Percentiles rank a stretch among this genome's conserved stretches.
These are phyloP conservation scores for Nomada fucata DNA, from an alignment of 2,888 invertebrate species.

Conservation along the genomic window DNA sequence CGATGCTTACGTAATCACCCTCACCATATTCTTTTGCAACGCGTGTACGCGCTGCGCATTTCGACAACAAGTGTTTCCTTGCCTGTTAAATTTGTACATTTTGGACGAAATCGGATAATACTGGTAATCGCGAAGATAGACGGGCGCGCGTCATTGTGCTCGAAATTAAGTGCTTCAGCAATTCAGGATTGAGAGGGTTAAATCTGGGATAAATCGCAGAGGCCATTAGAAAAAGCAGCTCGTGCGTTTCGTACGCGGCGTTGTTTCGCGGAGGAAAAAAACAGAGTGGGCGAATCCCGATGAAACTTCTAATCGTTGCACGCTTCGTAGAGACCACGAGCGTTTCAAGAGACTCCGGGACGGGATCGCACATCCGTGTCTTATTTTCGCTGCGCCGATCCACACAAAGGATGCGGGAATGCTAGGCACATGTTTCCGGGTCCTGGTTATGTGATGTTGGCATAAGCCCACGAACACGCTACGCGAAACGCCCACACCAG, in stretches of 20 bases:
- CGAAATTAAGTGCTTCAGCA: background rate
- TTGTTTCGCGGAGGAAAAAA: background rate
- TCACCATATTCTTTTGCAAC: constrained; percentile 10
- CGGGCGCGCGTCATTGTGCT: too few relatives aligned
- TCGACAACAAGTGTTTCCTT: background rate
- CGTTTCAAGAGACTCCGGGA: constrained; percentile 11
- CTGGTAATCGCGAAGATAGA: too few relatives aligned
- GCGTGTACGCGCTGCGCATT: background rate
- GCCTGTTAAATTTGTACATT: too few relatives aligned
- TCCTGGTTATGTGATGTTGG: constrained; percentile 41
- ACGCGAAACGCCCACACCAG: constrained; percentile 74
- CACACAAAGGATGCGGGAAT: constrained; percentile 38
- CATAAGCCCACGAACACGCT: constrained; percentile 63
- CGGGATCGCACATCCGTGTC: constrained; percentile 23
- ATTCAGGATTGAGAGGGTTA: background rate
- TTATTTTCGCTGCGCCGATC: constrained; percentile 53
- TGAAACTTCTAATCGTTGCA: background rate
- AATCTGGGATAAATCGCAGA: background rate
- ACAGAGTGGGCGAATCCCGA: too few relatives aligned
- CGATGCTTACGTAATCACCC: constrained; percentile 40
- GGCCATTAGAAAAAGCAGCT: too few relatives aligned
- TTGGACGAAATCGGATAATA: too few relatives aligned
- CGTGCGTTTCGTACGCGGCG: too few relatives aligned
- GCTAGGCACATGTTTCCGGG: constrained; percentile 58
- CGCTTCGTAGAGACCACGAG: background rate